A percentile compares a stretch with the other conserved stretches of the same genome.
phyloP scores from a whole-genome alignment of 2,113 vertebrate genomes.

The Trichechus manatus region DNA sequence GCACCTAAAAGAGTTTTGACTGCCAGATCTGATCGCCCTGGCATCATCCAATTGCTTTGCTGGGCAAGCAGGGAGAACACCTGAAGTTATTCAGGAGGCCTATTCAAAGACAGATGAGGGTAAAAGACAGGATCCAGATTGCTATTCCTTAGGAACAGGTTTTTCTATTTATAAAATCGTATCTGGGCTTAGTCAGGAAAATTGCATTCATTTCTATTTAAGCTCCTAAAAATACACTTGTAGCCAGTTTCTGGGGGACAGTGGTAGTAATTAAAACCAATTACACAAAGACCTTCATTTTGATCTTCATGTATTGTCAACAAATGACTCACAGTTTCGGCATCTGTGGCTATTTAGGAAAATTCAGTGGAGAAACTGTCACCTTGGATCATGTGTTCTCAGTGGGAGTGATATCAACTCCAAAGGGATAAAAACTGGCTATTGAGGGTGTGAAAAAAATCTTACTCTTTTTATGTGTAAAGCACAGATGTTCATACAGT shows the following conservation, averaged over 20 bases:
- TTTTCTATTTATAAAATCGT: constrained; percentile 35
- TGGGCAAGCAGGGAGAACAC: background rate
- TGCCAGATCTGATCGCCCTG: background rate
- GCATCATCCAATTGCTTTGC: background rate
- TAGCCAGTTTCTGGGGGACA: constrained; percentile 56
- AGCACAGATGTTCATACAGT: background rate
- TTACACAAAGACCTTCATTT: constrained; percentile 67
- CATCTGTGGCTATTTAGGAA: constrained; percentile 44
- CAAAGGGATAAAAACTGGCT: too few relatives aligned
- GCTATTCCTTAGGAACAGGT: background rate
- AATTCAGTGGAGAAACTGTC: constrained; percentile 35
- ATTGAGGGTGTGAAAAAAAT: background rate
- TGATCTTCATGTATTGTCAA: constrained; percentile 67
- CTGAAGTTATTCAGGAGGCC: background rate
- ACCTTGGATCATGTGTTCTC: background rate
- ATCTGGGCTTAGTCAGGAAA: constrained; percentile 24
- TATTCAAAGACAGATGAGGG: background rate
- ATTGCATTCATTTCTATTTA: constrained; percentile 36
- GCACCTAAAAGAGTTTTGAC: background rate
- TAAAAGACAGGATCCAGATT: background rate
- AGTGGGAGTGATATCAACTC: background rate
- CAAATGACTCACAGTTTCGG: constrained; percentile 69
- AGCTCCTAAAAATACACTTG: constrained; percentile 1
- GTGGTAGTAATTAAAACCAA: constrained; percentile 65
- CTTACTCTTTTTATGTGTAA: background rate